A percentile compares a stretch with the other conserved stretches of the same genome.
Conservation (phyloP, 2,113 vertebrate genomes). For the Zingel zingel region DNA sequence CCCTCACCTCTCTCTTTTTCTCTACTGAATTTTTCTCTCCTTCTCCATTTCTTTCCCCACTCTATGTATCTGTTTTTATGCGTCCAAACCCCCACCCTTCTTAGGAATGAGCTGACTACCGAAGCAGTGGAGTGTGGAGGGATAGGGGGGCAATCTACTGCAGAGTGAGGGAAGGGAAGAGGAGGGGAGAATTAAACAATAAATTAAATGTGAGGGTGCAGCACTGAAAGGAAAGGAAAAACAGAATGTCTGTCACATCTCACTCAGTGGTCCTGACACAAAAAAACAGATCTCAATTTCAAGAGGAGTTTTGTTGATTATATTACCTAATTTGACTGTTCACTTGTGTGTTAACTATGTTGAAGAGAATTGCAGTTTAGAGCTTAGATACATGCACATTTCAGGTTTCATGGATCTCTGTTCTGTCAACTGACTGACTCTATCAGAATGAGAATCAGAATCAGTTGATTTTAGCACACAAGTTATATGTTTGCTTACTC, state of each 20-base stretch:
- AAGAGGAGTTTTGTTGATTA: not conserved
- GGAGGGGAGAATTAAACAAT: slow-evolving; percentile 39
- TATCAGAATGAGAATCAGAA: not conserved
- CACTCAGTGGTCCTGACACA: slow-evolving; percentile 7
- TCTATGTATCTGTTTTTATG: slow-evolving; percentile 35
- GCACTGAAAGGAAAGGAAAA: slow-evolving; percentile 9
- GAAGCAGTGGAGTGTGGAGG: slow-evolving; percentile 23
- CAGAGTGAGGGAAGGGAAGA: slow-evolving; percentile 23
- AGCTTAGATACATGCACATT: not conserved
- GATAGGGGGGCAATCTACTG: not conserved
- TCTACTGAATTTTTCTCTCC: not conserved
- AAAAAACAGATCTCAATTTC: slow-evolving; percentile 15
- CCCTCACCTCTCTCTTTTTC: slow-evolving; percentile 49
- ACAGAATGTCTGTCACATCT: slow-evolving; percentile 9
- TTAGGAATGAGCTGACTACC: slow-evolving; percentile 66
- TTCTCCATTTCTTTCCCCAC: slow-evolving; percentile 21
- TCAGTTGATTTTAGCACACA: not conserved
- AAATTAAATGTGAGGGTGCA: slow-evolving; percentile 45
- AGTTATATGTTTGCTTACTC: not conserved
- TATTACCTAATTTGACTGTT: slow-evolving; percentile 1
- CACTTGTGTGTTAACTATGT: not conserved
- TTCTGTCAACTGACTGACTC: not conserved
- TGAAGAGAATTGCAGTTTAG: not conserved
- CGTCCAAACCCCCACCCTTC: slow-evolving; percentile 46
- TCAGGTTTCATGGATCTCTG: not conserved